These are phyloP conservation scores for Stratiolaelaps scimitus DNA, from an alignment of 1,140 invertebrate species.

Conservation along the genomic window DNA sequence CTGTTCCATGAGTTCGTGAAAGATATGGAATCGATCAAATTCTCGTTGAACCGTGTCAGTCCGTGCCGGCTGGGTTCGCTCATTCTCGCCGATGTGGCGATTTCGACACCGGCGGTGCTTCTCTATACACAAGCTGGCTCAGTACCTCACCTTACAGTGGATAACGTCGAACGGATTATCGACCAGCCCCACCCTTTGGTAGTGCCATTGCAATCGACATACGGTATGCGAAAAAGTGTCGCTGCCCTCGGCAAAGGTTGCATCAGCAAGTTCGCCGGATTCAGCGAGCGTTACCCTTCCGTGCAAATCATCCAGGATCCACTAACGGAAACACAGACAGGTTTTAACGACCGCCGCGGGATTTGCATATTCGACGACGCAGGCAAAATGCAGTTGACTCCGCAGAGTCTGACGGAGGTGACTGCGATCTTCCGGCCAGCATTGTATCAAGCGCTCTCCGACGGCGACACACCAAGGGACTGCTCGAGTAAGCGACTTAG, in stretches of 20 bases:
- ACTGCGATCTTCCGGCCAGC: constrained; percentile 62
- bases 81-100: not conserved
- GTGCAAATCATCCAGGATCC: constrained; percentile 53
- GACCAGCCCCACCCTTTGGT: constrained; percentile 30
- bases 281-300: constrained; percentile 31
- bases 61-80: not conserved
- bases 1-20: too few species aligned
- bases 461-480: constrained; percentile 58
- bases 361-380: constrained; percentile 57
- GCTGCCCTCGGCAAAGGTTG: constrained; percentile 29
- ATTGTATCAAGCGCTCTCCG: constrained; percentile 60
- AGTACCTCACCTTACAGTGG: constrained; percentile 35
- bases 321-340: constrained; percentile 47
- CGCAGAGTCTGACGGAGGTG: constrained; percentile 56
- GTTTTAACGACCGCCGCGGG: constrained; percentile 53
- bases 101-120: constrained; percentile 33
- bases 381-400: constrained; percentile 53
- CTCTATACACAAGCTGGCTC: constrained; percentile 34
- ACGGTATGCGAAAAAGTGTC: constrained; percentile 33
- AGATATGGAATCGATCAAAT: constrained; percentile 16
- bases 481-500: constrained; percentile 53
- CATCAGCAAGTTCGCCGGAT: constrained; percentile 33
- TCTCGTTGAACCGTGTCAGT: not conserved
- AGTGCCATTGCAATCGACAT: constrained; percentile 31
- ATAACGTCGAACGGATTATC: constrained; percentile 29